Evolutionary conservation across 2,888 invertebrate species (phyloP), one percentile per base, ranked within the genome.

Genomic region (Eupithecia abbreviata): DNA sequence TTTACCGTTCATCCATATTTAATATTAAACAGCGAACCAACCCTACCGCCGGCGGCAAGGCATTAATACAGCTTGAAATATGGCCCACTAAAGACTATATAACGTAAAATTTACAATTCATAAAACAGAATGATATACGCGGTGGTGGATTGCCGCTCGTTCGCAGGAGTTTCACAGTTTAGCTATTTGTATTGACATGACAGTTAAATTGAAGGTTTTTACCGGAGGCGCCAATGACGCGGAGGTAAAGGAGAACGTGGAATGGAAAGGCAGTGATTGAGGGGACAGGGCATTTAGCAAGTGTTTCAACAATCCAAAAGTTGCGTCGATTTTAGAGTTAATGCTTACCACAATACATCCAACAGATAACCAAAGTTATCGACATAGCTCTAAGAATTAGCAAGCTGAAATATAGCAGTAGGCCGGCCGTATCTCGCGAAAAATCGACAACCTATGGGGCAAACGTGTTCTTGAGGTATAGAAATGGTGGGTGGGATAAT

Each of bases 61-160:
- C 91, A 92, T 92, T 92, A 93, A 93, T 93, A 90, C 89, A 88
- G 85, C 85, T 88, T 93, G 92, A 94, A 91, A 91, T 92, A 93
- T 91, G 88, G 89, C 92, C 87, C 91, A 92, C 92, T 93, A 93
- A 94, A 93, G 92, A 94, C 93, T 92, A 89, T 93, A 93, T 93
- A 93, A 92, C 91, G 92, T 90, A 85, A 92, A 94, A 94, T 94
- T 94, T 94, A 94, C 93, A 94, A 94, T 94, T 94, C 94, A 94
- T 94, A 94, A 93, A 94, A 93, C 90, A 85, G 88, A 90, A 91
- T 94, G 93, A 93, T 93, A 92, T 92, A 94, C 85, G 88, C 86
- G 80, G 83, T 85, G 85, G 89, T 87, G 86, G 87, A 90, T 89
- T 86, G 88, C 81, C 75, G 78, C 71, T 58, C 66, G 62, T 62